Base-by-base conservation (phyloP, 1,140 invertebrate species). In the Anoplolepis gracilipes region DNA sequence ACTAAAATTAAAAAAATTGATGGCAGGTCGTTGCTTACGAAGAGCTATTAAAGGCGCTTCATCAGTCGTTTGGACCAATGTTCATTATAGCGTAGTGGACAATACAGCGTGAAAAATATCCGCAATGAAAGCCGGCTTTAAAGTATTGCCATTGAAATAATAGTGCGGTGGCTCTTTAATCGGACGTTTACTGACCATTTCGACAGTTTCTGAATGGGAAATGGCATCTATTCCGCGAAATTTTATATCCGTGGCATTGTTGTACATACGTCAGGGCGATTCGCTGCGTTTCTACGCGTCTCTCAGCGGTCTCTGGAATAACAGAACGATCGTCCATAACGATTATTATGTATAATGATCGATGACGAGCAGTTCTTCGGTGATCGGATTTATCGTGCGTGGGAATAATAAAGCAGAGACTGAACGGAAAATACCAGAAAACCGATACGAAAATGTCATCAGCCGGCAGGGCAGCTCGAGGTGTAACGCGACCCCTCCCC, bases 221-320 rank as follows among this genome's bases (percentile, higher is more conserved):
- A 65, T 28, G 36, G 62, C 33, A 67, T 62, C 64, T 16, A 73
- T 65, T 25, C 53, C 62, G 42, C 19, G 30, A 69, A 70, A 76
- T 88, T 88, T 88, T 88, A 88, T 87, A 69, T 69, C 53, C 67
- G 16, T 46, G 67, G 65, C 76, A 75, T 82, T 87, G 81, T 87
- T 53, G 49, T n/a, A 42, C 39, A 42, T 42, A 39, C 25, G n/a
- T 33, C 84, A 55, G 78, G 46, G 72, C 85, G 49, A 53, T 1
- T 42, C 76, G 55, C 69, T 65, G 46, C 4, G 65, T 87, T 86
- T 65, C 62, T 72, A 19, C 46, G 53, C 42, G 39, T 39, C 46
- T 22, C 10, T 61, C 42, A 11, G 16, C 25, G 8, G 13, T 72
- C 49, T 42, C 25, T 16, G n/a, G 36, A 81, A 86, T 72, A 65